Evolutionary conservation across 1,140 invertebrate species (phyloP).

Genomic region (Euborellia annulipes): DNA sequence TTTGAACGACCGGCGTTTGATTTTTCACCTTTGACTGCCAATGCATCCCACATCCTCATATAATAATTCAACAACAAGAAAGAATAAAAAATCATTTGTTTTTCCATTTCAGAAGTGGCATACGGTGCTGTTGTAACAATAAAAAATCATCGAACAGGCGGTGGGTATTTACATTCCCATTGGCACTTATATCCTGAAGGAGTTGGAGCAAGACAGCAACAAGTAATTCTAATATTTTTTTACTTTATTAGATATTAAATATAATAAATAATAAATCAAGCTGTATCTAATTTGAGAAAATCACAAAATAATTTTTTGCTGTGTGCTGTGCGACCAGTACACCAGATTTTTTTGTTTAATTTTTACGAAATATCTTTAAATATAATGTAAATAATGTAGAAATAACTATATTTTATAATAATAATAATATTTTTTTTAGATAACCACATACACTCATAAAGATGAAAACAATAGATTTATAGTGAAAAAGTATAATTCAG

Average conservation of each 20-base stretch:
- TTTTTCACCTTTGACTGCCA: no score
- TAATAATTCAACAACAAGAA: not conserved
- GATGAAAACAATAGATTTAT: conserved; percentile 92
- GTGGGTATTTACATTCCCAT: conserved; percentile 93
- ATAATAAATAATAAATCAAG: no score
- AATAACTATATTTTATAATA: no score
- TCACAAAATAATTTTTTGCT: conserved; percentile 1
- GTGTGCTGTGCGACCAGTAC: no score
- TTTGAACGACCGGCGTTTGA: no score
- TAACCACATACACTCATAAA: conserved; percentile 94
- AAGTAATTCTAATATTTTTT: no score
- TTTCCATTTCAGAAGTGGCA: conserved; percentile 46
- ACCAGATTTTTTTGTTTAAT: no score
- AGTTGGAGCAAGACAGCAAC: conserved; percentile 80
- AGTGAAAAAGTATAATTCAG: conserved; percentile 61
- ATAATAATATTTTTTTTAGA: conserved; percentile 43
- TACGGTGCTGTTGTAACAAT: conserved; percentile 80
- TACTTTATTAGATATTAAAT: no score
- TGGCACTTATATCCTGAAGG: conserved; percentile 89
- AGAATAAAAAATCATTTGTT: not conserved
- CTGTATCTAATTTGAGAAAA: no score
- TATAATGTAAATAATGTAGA: no score
- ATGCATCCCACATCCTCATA: not conserved
- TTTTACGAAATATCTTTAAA: no score
- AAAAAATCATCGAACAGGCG: conserved; percentile 88